phyloP scores from a whole-genome alignment of 2,113 vertebrate genomes.

The Cryptoleucopteryx plumbea region DNA sequence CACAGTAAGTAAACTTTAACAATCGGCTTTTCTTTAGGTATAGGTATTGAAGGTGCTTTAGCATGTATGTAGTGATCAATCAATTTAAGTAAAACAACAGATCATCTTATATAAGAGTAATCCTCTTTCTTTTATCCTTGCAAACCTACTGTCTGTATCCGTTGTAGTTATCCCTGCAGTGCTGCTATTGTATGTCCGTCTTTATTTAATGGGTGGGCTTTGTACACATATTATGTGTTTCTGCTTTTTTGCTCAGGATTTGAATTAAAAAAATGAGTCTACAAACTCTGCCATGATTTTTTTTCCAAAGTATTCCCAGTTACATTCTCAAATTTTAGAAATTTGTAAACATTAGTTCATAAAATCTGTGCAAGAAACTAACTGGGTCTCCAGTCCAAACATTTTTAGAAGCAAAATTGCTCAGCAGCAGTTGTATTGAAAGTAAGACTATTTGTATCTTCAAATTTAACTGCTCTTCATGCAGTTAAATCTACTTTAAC shows the following conservation, averaged over 20 bases:
- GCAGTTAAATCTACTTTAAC: neutral
- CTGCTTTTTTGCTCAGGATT: neutral
- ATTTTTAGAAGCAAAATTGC: neutral
- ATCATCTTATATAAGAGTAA: neutral
- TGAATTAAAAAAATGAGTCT: neutral
- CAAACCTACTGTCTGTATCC: neutral
- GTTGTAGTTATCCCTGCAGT: neutral
- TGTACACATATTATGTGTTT: neutral
- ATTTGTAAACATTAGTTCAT: neutral
- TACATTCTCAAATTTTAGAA: neutral
- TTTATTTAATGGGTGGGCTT: neutral
- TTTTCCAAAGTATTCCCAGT: neutral
- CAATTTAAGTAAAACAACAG: neutral
- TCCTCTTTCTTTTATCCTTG: neutral
- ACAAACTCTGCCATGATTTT: neutral
- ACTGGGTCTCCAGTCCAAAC: neutral
- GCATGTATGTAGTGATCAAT: neutral
- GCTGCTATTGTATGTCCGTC: neutral
- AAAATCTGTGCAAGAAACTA: neutral
- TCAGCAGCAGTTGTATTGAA: neutral
- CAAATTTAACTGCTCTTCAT: neutral
- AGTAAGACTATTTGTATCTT: neutral
- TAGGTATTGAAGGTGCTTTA: neutral
- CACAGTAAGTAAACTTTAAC: neutral
- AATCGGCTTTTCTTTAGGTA: neutral